Percentiles rank a stretch among this genome's conserved stretches.
These are phyloP conservation scores for Tigriopus californicus DNA, from an alignment of 2,888 invertebrate genomes.

Conservation along the genomic window DNA sequence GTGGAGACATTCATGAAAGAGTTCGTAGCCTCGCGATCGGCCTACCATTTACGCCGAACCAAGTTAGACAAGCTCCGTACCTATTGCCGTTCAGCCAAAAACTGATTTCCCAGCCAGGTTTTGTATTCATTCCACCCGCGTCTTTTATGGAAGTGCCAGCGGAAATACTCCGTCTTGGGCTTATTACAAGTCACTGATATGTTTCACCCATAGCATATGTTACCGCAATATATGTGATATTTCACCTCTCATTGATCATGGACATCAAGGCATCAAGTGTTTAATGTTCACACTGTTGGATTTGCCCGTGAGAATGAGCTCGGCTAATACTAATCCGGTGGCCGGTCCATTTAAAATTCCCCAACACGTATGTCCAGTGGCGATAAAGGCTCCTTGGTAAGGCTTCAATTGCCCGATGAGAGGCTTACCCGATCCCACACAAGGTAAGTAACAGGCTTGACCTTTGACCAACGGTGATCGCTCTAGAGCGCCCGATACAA, in stretches of 20 bases:
- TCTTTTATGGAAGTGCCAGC: too few relatives aligned
- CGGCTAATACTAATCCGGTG: not conserved
- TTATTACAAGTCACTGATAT: too few relatives aligned
- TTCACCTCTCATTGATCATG: too few relatives aligned
- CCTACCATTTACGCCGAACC: not conserved
- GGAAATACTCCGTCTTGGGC: too few relatives aligned
- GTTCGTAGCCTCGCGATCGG: not conserved
- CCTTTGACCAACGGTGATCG: not conserved
- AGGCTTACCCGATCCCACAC: not conserved
- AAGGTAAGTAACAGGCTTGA: slow-evolving; percentile 14
- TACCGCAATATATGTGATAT: too few relatives aligned
- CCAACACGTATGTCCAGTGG: slow-evolving; percentile 6
- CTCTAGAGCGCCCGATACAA: not conserved
- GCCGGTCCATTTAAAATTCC: slow-evolving; percentile 12
- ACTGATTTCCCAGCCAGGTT: too few relatives aligned
- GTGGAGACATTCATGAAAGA: not conserved
- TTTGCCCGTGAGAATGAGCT: not conserved
- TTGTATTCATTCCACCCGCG: too few relatives aligned
- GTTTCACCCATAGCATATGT: too few relatives aligned
- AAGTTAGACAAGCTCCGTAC: not conserved
- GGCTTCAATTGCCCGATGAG: not conserved
- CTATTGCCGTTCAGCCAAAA: too few relatives aligned
- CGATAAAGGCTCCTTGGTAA: slow-evolving; percentile 5
- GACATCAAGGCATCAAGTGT: too few relatives aligned
- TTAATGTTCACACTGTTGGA: too few relatives aligned